Evolutionary conservation across 2,797 vertebrate genomes (phyloP).

Genomic region (Manis crassicaudata): DNA sequence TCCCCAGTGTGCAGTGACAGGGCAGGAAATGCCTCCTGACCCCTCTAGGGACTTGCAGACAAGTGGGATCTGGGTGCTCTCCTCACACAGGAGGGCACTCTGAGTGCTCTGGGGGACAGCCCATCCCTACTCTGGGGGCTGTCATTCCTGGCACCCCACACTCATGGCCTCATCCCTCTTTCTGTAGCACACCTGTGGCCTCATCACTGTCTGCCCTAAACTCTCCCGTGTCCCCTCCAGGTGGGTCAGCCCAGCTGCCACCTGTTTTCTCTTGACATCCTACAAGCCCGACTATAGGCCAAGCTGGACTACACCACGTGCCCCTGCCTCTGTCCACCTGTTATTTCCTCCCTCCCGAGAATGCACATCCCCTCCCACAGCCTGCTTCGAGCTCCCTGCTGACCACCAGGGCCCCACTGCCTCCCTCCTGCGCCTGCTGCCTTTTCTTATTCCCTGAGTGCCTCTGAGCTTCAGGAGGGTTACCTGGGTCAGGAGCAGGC

Average conservation of each 20-base stretch:
- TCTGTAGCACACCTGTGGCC: background rate
- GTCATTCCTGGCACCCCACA: background rate
- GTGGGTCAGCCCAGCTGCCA: background rate
- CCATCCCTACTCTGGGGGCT: background rate
- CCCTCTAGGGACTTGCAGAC: background rate
- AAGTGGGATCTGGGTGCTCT: background rate
- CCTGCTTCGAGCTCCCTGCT: background rate
- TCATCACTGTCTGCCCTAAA: background rate
- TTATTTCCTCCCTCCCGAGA: accelerated
- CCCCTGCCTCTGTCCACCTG: background rate
- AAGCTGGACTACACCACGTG: accelerated
- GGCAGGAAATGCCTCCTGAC: background rate
- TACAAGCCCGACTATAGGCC: background rate
- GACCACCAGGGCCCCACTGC: accelerated
- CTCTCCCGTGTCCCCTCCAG: background rate
- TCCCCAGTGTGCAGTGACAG: background rate
- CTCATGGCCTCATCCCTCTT: background rate
- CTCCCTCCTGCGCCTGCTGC: background rate
- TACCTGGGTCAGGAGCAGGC: too few relatives aligned
- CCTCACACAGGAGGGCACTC: background rate
- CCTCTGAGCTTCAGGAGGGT: background rate
- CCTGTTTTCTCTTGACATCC: background rate
- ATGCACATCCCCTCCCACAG: background rate
- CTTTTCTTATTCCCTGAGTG: too few relatives aligned
- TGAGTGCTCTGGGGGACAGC: background rate